These are phyloP conservation scores for Anguilla rostrata DNA, from an alignment of 2,113 vertebrate genomes.

Conservation along the genomic window DNA sequence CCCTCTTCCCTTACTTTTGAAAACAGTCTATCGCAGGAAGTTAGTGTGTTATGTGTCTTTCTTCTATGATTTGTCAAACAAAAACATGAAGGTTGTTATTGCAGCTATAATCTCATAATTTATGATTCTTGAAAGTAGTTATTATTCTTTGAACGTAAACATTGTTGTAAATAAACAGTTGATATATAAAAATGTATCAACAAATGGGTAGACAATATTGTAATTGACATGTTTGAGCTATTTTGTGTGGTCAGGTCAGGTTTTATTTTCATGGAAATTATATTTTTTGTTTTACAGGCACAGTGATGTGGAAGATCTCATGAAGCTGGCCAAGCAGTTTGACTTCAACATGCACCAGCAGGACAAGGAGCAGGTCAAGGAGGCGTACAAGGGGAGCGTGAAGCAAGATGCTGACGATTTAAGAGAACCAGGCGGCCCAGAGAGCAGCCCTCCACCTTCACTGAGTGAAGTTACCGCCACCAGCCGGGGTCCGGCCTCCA, in stretches of 20 bases:
- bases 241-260: background rate
- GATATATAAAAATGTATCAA: no score
- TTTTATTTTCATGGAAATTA: background rate
- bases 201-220: no score
- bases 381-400: slow-evolving; percentile 39
- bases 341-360: slow-evolving; percentile 83
- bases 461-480: background rate
- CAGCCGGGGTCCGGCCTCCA: rapidly evolving
- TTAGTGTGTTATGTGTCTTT: background rate
- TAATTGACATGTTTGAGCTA: background rate
- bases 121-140: background rate
- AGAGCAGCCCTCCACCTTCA: background rate
- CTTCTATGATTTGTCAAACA: no score
- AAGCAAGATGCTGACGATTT: slow-evolving; percentile 27
- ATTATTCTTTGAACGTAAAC: background rate
- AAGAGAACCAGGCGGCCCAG: background rate
- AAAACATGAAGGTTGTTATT: background rate
- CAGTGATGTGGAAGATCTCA: slow-evolving; percentile 79
- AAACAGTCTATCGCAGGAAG: background rate
- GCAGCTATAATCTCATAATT: background rate
- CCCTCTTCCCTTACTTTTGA: background rate
- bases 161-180: no score
- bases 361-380: slow-evolving; percentile 60
- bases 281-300: slow-evolving; percentile 42
- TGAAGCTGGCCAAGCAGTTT: slow-evolving; percentile 87